Percentiles rank a stretch among this genome's conserved stretches.
These are phyloP conservation scores for Lucifuga dentata DNA, from an alignment of 2,113 vertebrate genomes.

Conservation along the genomic window DNA sequence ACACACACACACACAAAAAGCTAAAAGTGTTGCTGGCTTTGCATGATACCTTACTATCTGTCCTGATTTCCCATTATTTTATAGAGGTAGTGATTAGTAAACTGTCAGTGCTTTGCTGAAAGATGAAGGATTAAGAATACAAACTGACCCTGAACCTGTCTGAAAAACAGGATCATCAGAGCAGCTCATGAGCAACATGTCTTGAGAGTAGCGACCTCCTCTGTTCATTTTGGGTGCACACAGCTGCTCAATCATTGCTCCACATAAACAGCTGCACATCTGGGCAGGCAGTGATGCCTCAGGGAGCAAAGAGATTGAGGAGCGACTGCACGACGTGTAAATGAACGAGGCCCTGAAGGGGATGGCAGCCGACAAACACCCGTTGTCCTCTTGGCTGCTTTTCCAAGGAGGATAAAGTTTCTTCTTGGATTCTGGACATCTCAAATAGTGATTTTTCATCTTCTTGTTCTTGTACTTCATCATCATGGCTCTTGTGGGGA, in stretches of 20 bases:
- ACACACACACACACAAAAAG: no score
- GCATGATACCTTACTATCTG: no score
- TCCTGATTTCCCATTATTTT: no score
- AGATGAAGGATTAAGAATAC: neutral
- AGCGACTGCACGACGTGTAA: conserved; percentile 64
- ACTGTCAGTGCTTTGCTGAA: neutral
- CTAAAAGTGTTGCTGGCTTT: no score
- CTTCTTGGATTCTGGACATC: conserved; percentile 41
- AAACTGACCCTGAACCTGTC: conserved; percentile 18
- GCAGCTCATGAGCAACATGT: neutral
- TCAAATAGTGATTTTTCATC: conserved; percentile 21
- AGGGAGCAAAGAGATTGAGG: conserved; percentile 56
- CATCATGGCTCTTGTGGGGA: neutral
- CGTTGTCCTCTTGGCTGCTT: conserved; percentile 64
- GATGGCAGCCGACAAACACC: conserved; percentile 62
- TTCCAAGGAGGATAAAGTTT: conserved; percentile 58
- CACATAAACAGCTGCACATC: conserved; percentile 77
- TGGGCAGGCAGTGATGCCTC: conserved; percentile 67
- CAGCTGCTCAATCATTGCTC: conserved; percentile 55
- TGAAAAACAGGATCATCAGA: neutral
- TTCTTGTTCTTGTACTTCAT: conserved; percentile 26
- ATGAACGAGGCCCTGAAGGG: conserved; percentile 71
- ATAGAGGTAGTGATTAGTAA: neutral
- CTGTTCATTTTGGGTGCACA: conserved; percentile 16
- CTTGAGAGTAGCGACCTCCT: conserved; percentile 44